Base-by-base conservation (phyloP, 2,888 invertebrate genomes). In the Horisme vitalbata region DNA sequence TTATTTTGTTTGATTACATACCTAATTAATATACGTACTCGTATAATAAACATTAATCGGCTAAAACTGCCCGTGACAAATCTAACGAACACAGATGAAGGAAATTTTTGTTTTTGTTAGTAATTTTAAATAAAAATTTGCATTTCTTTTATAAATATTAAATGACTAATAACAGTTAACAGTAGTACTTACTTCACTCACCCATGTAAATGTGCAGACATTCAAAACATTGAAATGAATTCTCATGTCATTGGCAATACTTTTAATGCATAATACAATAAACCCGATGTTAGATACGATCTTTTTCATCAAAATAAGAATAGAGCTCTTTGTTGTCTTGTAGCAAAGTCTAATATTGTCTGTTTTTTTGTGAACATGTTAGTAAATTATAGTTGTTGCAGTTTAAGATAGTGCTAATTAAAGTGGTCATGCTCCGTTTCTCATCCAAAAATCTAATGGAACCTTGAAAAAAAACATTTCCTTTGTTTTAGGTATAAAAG, bases 381-480 rank as follows among this genome's bases (percentile, higher is more conserved):
- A 50, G 60, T 63, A 61, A 43, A 63, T 63, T 59, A 56, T 43
- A 55, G 52, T 41, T 33, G 53, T 61, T 65, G 64, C 64, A 64
- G 57, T 59, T 65, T 63, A 65, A 61, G 53, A 62, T 63, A 61
- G 59, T 44, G 51, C 55, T 68, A 73, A 75, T 72, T 76, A 70
- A 71, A 65, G 62, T 55, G 67, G 75, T 77, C 67, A 79, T 75
- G 80, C 72, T 79, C 73, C 78, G 78, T 69, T 80, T 76, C 59
- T 52, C 54, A 56, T 72, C 66, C 61, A 62, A 71, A 75, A 77
- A 64, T 68, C 70, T 67, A 70, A 69, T 59, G 56, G 60, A 62
- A 65, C 80, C 80, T 80, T 80, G 80, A 67, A 66, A 62, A 71
- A 61, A 45, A 61, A 65, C 64, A 60, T 73, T 77, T 78, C 76